A percentile compares a stretch with the other conserved stretches of the same genome.
These are phyloP conservation scores for Pemphredon lugubris DNA, from an alignment of 2,888 invertebrate genomes.

Conservation along the genomic window DNA sequence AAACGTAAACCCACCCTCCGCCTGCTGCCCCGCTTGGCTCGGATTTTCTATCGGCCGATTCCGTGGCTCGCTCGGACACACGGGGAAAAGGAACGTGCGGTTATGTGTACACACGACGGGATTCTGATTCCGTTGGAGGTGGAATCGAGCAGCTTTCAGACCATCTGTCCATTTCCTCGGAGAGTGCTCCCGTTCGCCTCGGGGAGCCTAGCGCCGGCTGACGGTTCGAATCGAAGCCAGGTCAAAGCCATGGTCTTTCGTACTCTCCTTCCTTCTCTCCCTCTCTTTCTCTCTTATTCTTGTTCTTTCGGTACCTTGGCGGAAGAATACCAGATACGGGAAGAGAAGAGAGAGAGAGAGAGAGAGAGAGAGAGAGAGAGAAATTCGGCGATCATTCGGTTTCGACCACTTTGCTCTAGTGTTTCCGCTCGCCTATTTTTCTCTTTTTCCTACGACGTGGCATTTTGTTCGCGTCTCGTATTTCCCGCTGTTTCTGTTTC, in stretches of 20 bases:
- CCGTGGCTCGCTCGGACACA: constrained; percentile 35
- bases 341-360: constrained; percentile 31
- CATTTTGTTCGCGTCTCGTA: constrained; percentile 33
- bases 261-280: constrained; percentile 11
- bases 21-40: too few relatives aligned
- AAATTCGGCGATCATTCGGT: constrained; percentile 57
- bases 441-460: constrained; percentile 18
- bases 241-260: constrained; percentile 46
- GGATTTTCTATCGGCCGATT: constrained; percentile 58
- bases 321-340: constrained; percentile 11
- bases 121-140: constrained; percentile 64
- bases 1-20: constrained; percentile 32
- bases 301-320: constrained; percentile 1
- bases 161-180: constrained; percentile 71
- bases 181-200: constrained; percentile 67
- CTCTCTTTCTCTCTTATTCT: background rate
- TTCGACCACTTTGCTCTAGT: constrained; percentile 25
- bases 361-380: constrained; percentile 42
- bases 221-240: constrained; percentile 58
- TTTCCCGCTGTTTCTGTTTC: constrained; percentile 5
- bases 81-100: constrained; percentile 53
- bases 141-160: constrained; percentile 63
- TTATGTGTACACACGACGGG: constrained; percentile 55
- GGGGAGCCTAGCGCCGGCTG: constrained; percentile 56
- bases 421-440: constrained; percentile 25